Base-by-base conservation (phyloP, 2,113 vertebrate genomes). In the Trinectes maculatus region DNA sequence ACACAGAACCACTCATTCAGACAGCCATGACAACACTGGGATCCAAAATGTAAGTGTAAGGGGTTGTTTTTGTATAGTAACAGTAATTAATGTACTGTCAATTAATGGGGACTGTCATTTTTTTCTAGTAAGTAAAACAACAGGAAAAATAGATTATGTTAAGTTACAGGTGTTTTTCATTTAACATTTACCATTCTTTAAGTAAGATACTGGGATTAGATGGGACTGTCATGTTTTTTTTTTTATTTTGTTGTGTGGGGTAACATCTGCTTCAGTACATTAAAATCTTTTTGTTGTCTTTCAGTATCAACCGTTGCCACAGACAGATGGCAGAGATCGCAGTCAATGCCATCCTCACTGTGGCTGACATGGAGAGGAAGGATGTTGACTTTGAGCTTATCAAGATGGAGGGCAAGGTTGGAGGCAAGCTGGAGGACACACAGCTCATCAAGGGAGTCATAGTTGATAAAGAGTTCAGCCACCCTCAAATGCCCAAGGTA, bases 401-500 rank as follows among this genome's bases (percentile, higher is more conserved):
- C 84, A 99, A 99, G 89, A 95, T 99, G 73, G 97, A 99, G 89
- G 97, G 97, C 55, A 99, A 99, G 89, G 96, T 98, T 40, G 98
- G 98, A 53, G 98, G 97, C 16, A 95, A 98, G 79, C 89, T 99
- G 87, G 98, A 99, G 78, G 98, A 99, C 83, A 99, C 97, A 0
- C 94, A 97, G 74, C 90, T 99, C 21, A 91, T 99, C 59, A 98
- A 98, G 90, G 97, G 98, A 16, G 98, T 99, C 37, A 91, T 99
- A 13, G 94, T 99, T 60, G 98, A 99, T 86, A 99, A 99, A 89
- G 98, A 99, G 75, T 99, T 99, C 92, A 99, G 98, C 81, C 98
- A 99, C 85, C 98, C 97, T 1, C 98, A 99, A 88, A 99, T 99
- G 98, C 96, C 97, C 26, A 99, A 99, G 92, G 98, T 98, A 70